Percentiles rank a stretch among this genome's conserved stretches.
Conservation (phyloP, 2,113 vertebrate genomes). For the Python bivittatus region DNA sequence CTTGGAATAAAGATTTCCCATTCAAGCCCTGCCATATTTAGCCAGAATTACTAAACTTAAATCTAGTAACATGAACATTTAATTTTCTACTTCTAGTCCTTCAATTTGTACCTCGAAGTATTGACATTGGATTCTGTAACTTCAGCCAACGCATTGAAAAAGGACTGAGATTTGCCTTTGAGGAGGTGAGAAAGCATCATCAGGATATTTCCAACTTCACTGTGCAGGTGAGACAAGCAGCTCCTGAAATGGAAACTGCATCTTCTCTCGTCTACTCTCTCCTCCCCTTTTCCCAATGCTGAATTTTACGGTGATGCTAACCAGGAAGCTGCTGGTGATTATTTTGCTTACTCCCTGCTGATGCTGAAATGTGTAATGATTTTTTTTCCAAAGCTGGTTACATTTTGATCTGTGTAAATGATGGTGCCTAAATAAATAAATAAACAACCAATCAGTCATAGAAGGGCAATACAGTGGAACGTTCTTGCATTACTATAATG, state of each 20-base stretch:
- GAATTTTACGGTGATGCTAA: background rate
- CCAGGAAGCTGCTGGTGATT: background rate
- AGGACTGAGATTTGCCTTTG: constrained; percentile 85
- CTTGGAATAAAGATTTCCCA: background rate
- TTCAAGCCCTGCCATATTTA: background rate
- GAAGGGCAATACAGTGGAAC: background rate
- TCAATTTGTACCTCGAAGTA: constrained; percentile 89
- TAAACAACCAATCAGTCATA: background rate
- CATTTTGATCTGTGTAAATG: background rate
- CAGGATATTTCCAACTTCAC: constrained; percentile 84
- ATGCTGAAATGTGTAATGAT: background rate
- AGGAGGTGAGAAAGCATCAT: constrained; percentile 81
- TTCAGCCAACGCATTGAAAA: constrained; percentile 90
- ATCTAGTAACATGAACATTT: constrained; percentile 12
- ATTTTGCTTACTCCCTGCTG: background rate
- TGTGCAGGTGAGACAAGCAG: constrained; percentile 81
- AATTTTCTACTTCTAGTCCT: constrained; percentile 79
- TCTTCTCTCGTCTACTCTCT: background rate
- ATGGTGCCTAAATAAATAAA: background rate
- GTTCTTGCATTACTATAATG: background rate
- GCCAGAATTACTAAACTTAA: background rate
- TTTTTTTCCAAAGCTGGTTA: background rate
- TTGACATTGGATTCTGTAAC: constrained; percentile 87
- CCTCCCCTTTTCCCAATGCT: too few relatives aligned
- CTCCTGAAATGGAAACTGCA: background rate